Evolutionary conservation across 2,113 vertebrate species (phyloP), one percentile per base, ranked within the genome.

Genomic region (Todiramphus saurophagus): DNA sequence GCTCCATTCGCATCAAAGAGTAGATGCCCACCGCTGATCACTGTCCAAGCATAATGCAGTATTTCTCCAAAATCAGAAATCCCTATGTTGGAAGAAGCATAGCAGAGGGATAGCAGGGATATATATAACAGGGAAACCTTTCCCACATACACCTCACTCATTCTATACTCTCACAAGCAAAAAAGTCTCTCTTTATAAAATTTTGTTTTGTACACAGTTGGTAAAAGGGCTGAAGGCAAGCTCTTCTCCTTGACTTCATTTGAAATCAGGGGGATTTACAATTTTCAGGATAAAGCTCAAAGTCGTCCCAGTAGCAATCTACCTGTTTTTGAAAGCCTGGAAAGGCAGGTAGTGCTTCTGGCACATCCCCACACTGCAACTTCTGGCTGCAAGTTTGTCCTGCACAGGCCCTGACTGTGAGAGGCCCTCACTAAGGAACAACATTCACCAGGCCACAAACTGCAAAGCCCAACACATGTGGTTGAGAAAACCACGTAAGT

Each of bases 361-460:
- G 46, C 7, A 7, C 0, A 11, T 14, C 56, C 64, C 43, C 18
- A 11, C 1, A 0, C 25, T 1, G 1, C 0, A 0, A n/a, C 68
- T 18, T 2, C 1, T 2, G 27, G 18, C 56, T 62, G 19, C 0
- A 0, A 51, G 7, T 43, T 67, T 24, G 21, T 41, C 31, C 41
- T 44, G 7, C 0, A 0, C 7, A 37, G 30, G 44, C 56, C 24
- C 46, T 24, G 48, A 53, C 39, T 5, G 1, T 11, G 44, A 87
- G 56, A 41, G 16, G 9, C 19, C 41, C 48, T 56, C 51, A 11
- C 35, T 64, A 35, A 59, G 30, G 51, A 93, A 28, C 0, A 1
- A 28, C 9, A 21, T 10, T 51, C n/a, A 31, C 8, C 9, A 50
- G 50, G 31, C 19, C 59, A 82, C 55, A 30, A 58, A 19, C 37